Evolutionary conservation across 1,140 invertebrate genomes (phyloP).

Genomic region (Cardiocondyla obscurior): DNA sequence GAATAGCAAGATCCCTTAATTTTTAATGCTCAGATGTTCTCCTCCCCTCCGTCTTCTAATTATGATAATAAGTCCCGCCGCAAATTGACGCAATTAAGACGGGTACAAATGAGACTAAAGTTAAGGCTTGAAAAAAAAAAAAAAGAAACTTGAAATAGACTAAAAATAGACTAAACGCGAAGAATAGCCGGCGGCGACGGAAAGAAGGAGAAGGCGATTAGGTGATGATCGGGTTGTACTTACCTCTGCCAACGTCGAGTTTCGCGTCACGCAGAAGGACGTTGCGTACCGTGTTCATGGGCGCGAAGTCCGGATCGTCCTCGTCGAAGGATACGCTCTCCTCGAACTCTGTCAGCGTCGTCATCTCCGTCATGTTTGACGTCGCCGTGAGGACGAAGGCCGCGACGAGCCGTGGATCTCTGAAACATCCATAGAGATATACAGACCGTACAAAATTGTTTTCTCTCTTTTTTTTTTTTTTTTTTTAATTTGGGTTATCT

Average conservation of each 20-base stretch:
- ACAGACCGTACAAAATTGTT: no score
- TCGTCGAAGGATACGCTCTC: constrained; percentile 74
- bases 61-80: background rate
- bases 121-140: no score
- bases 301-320: constrained; percentile 75
- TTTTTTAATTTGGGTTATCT: no score
- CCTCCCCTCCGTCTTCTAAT: background rate
- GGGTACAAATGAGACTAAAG: background rate
- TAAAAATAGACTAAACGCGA: background rate
- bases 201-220: background rate
- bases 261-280: constrained; percentile 45
- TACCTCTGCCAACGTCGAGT: constrained; percentile 63
- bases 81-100: background rate
- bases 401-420: background rate
- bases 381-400: background rate
- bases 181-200: background rate
- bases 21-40: background rate
- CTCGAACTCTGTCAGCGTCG: constrained; percentile 74
- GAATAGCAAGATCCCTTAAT: background rate
- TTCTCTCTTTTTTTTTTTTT: no score
- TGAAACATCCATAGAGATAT: background rate
- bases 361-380: constrained; percentile 47
- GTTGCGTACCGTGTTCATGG: constrained; percentile 19
- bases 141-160: no score
- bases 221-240: constrained; percentile 34